Percentiles rank a stretch among this genome's conserved stretches.
Evolutionary conservation across 1,140 invertebrate genomes (phyloP).

Genomic region (Pseudomyrmex pallidus): DNA sequence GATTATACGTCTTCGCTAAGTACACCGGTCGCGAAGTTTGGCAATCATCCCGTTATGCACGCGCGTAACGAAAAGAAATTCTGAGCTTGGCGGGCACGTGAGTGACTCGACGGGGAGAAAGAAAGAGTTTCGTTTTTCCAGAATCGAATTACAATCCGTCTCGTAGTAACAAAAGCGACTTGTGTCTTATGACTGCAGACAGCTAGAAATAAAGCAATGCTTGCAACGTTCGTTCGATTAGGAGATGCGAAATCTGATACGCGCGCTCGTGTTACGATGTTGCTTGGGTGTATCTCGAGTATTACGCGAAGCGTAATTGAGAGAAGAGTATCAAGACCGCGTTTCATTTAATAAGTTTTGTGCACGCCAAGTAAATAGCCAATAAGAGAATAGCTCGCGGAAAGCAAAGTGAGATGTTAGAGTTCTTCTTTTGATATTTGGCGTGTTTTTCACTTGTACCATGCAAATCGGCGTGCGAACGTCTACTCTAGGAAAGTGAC

Average conservation of each 20-base stretch:
- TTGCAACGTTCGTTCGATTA: conserved; percentile 42
- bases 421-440: background rate
- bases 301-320: conserved; percentile 48
- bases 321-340: conserved; percentile 36
- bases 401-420: background rate
- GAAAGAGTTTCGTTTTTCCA: conserved; percentile 9
- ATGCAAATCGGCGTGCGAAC: background rate
- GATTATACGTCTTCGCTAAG: background rate
- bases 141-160: conserved; percentile 27
- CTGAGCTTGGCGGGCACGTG: background rate
- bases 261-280: conserved; percentile 41
- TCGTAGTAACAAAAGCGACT: conserved; percentile 24
- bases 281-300: conserved; percentile 35
- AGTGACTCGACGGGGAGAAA: background rate
- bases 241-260: conserved; percentile 53
- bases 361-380: background rate
- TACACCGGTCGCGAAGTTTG: background rate
- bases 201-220: conserved; percentile 39
- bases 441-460: background rate
- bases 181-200: conserved; percentile 35
- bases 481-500: conserved; percentile 1
- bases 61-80: conserved; percentile 23
- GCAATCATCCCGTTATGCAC: conserved; percentile 13
- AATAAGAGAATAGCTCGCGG: background rate
- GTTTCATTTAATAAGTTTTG: conserved; percentile 44